Evolutionary conservation across 1,140 invertebrate genomes (phyloP), one percentile per base, ranked within the genome.

Genomic region (Drosophila teissieri): DNA sequence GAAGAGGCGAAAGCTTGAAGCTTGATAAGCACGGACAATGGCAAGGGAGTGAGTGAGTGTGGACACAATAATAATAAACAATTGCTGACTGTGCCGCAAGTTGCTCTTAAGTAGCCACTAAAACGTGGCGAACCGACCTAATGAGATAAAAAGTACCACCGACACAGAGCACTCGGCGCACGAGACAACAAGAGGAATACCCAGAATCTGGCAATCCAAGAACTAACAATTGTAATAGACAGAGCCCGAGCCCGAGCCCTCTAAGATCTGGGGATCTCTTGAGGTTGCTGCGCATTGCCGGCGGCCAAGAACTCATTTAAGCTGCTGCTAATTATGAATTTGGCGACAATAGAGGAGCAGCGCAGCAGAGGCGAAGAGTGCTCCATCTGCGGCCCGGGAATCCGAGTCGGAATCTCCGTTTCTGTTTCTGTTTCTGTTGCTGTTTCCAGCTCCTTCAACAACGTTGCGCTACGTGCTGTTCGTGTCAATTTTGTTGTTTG

Each of bases 401-500:
- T 42, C 40, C 8, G n/a, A 40, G 17, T 10, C 40, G 3, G 42
- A 45, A 17, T 48, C 52, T 72, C 61, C 39, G 62, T 39, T 51
- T 42, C 60, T 70, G 42, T 39, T 51, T 42, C 60, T 70, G 42
- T 27, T 51, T 42, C 60, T 70, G 42, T 39, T 51, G 39, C 60
- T 70, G 42, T 27, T 44, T 22, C 40, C 67, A 36, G 69, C 75
- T 83, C 78, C 79, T 69, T 76, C 61, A 81, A 22, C 55, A 60
- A 46, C 55, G 57, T 63, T 67, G 60, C 49, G 86, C 86, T 90
- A 90, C 86, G 86, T 90, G 86, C 61, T 83, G 77, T 90, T 90
- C 86, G 88, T 91, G 86, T 88, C 88, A 90, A 90, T 90, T 84
- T 81, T 88, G 81, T 53, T 78, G 57, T 78, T 78, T 78, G 75